Conservation (phyloP, 2,113 vertebrate genomes). For the Notechis scutatus region DNA sequence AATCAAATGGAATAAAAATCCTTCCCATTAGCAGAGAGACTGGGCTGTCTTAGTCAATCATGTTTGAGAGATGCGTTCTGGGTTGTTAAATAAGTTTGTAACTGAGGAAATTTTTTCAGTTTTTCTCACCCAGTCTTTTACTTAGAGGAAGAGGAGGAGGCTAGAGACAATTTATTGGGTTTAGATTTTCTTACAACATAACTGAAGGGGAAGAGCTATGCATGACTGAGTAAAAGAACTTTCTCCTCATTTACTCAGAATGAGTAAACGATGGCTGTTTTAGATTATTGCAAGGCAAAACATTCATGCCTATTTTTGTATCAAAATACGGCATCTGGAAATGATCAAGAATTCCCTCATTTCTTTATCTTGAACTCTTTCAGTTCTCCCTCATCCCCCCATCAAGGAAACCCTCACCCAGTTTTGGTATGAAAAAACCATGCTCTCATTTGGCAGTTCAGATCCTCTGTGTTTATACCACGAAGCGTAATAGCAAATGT, state of each 20-base stretch:
- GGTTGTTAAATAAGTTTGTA: background rate
- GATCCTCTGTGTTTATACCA: conserved; percentile 55
- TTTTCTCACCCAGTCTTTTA: background rate
- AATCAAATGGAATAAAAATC: background rate
- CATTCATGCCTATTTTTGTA: background rate
- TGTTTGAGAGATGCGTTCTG: background rate
- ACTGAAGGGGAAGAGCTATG: background rate
- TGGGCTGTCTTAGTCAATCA: background rate
- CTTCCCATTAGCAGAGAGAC: background rate
- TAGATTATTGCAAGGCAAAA: background rate
- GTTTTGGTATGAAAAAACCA: background rate
- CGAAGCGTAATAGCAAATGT: conserved; percentile 42
- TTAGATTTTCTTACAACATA: background rate
- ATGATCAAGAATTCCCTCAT: background rate
- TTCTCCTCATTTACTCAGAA: background rate
- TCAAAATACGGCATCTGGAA: rapidly evolving
- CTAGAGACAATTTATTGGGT: background rate
- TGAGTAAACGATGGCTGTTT: background rate
- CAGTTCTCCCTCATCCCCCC: background rate
- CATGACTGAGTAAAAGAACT: background rate
- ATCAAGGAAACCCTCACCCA: background rate
- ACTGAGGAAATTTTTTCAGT: background rate
- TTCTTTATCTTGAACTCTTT: background rate
- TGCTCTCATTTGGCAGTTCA: conserved; percentile 42
- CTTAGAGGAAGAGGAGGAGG: background rate